Evolutionary conservation across 1,140 invertebrate genomes (phyloP).

Genomic region (Holotrichia oblita): DNA sequence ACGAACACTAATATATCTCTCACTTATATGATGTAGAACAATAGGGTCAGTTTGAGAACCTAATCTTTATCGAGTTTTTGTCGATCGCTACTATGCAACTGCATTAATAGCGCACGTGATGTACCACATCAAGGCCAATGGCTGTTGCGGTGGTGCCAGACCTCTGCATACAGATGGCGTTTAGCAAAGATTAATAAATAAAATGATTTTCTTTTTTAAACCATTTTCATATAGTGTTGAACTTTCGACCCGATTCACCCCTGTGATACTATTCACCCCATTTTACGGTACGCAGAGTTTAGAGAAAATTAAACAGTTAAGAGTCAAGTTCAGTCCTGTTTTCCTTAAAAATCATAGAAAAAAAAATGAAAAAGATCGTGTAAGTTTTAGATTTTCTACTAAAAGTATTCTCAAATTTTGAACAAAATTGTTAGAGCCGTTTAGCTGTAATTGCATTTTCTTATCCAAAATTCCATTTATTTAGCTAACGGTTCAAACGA

Average conservation of each 20-base stretch:
- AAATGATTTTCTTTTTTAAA: background rate
- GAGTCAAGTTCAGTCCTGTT: no score
- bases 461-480: no score
- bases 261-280: background rate
- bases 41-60: background rate
- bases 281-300: no score
- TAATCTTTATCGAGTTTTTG: background rate
- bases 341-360: no score
- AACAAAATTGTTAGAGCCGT: no score
- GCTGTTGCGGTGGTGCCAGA: background rate
- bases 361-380: no score
- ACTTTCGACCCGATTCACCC: background rate
- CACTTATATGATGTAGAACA: background rate
- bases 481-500: no score
- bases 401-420: no score
- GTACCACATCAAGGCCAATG: background rate
- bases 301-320: slow-evolving; percentile 50
- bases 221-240: background rate
- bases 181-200: background rate
- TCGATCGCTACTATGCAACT: background rate
- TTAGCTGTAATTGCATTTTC: no score
- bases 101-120: background rate
- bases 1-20: background rate
- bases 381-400: no score
- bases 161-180: background rate